Evolutionary conservation across 2,888 invertebrate genomes (phyloP).

Genomic region (Lasioglossum lativentre): DNA sequence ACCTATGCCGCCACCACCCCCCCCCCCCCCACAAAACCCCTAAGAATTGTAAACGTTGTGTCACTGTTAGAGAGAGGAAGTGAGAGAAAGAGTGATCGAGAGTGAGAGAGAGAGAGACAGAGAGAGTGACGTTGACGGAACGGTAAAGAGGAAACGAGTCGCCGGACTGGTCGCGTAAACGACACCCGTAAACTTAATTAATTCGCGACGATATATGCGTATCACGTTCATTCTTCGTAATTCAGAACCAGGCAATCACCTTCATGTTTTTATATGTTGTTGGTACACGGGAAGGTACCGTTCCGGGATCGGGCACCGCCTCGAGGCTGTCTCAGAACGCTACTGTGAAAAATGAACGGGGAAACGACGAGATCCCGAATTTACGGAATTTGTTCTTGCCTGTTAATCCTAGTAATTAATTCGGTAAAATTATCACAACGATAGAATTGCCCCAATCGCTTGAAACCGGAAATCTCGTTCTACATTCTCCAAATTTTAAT

Average conservation of each 20-base stretch:
- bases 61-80: constrained; percentile 10
- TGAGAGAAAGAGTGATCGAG: not conserved
- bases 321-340: not conserved
- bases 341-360: not conserved
- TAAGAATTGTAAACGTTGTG: constrained; percentile 13
- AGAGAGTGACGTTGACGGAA: constrained; percentile 3
- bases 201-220: constrained; percentile 34
- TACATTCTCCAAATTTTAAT: not conserved
- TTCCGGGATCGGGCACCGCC: constrained; percentile 27
- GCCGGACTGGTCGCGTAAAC: constrained; percentile 36
- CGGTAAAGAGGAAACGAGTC: constrained; percentile 20
- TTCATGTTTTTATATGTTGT: constrained; percentile 59
- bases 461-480: not conserved
- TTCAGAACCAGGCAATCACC: constrained; percentile 59
- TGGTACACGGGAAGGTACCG: constrained; percentile 31
- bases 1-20: not conserved
- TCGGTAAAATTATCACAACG: not conserved
- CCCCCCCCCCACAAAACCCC: not conserved
- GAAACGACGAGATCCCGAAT: not conserved
- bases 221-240: constrained; percentile 59
- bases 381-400: not conserved
- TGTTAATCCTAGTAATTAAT: not conserved
- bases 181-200: constrained; percentile 23
- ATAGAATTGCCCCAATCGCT: not conserved
- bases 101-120: not conserved